These are phyloP conservation scores for Agraylea sexmaculata DNA, from an alignment of 1,140 invertebrate species.

Conservation along the genomic window DNA sequence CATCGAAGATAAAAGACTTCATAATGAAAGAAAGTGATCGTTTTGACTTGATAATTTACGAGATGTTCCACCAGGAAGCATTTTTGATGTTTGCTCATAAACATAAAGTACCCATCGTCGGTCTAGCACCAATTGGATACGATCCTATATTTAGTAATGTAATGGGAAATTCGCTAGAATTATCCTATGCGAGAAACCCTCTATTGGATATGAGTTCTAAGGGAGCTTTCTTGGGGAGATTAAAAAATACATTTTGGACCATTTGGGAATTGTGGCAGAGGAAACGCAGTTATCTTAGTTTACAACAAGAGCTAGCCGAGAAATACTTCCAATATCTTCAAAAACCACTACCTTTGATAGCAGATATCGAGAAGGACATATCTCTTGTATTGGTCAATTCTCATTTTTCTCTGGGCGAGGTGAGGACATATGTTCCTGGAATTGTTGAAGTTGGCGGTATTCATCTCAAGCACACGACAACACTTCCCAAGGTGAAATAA, in stretches of 20 bases:
- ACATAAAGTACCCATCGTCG: slow-evolving; percentile 40
- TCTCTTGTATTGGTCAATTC: slow-evolving; percentile 40
- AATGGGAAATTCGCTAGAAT: slow-evolving; percentile 39
- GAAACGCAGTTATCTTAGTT: slow-evolving; percentile 20
- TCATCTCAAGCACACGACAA: slow-evolving; percentile 30
- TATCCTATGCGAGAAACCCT: slow-evolving; percentile 37
- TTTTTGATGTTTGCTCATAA: slow-evolving; percentile 41
- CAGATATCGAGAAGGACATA: slow-evolving; percentile 24
- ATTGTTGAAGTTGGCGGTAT: slow-evolving; percentile 46
- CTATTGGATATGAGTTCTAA: slow-evolving; percentile 31
- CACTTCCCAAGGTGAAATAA: slow-evolving; percentile 26
- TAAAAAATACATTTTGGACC: slow-evolving; percentile 29
- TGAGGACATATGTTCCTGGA: slow-evolving; percentile 35
- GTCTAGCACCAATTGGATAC: slow-evolving; percentile 42
- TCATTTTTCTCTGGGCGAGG: slow-evolving; percentile 37
- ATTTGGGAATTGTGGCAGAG: slow-evolving; percentile 29
- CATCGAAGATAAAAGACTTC: slow-evolving; percentile 33
- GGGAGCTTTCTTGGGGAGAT: slow-evolving; percentile 27
- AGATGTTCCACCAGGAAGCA: slow-evolving; percentile 45
- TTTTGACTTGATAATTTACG: slow-evolving; percentile 41
- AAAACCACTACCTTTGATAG: slow-evolving; percentile 6
- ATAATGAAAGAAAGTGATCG: slow-evolving; percentile 31
- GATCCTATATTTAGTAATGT: slow-evolving; percentile 42
- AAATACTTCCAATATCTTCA: slow-evolving; percentile 24
- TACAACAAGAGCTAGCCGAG: slow-evolving; percentile 21